Evolutionary conservation across 2,797 vertebrate species (phyloP), one percentile per base, ranked within the genome.

Genomic region (Channa striata): DNA sequence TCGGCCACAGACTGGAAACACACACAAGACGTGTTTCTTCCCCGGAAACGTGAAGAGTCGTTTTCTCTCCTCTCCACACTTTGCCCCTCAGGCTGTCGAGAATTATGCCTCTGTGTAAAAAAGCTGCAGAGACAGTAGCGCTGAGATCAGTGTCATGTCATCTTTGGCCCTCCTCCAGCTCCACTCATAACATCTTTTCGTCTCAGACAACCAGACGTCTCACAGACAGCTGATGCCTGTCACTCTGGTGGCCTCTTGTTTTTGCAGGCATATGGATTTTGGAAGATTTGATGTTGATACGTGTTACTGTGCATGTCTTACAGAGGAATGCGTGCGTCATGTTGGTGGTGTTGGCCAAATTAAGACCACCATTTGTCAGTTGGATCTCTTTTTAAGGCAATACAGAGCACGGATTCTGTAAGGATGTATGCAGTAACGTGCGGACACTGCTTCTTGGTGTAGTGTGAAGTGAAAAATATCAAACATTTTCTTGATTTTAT

Each of bases 141-240:
- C 51, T 51, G 86, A 89, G 85, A 91, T 92, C 85, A 87, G 79
- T 69, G 78, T 83, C 72, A 66, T 86, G 85, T 90, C 85, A 74
- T 91, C 80, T 81, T 89, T 93, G 91, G 91, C 80, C 56, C 44
- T 48, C 48, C 57, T 91, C 90, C 87, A 89, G 87, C 77, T 86
- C 72, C 36, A 58, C 73, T 86, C 70, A 77, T 76, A 83, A 72
- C 81, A 52, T 89, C 82, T 84, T 79, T 81, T 63, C 59, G 76
- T 73, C 67, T 81, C 81, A 78, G 78, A 81, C 77, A 78, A 83
- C 70, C 75, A 69, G 86, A 84, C 70, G 81, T 91, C 85, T 82
- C 62, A 54, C 74, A 82, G 76, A 64, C 80, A 74, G 78, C 80
- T 80, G 84, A 93, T 78, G 83, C 74, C 85, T 84, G 89, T 88